Conservation (phyloP, 2,113 vertebrate genomes). For the Sebastes schlegelii region DNA sequence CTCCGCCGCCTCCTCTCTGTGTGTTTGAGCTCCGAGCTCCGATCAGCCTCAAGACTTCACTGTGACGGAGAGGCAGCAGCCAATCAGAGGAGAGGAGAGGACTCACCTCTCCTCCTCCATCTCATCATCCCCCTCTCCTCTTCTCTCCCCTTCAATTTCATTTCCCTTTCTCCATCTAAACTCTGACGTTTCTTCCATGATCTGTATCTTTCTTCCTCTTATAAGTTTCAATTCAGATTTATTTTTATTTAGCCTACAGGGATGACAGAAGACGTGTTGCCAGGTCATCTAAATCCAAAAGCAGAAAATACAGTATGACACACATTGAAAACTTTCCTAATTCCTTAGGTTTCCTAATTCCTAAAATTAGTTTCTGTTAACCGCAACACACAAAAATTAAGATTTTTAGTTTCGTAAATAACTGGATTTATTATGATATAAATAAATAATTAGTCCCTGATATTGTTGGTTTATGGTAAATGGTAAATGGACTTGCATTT, state of each 20-base stretch:
- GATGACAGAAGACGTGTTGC: neutral
- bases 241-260: neutral
- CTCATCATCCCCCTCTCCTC: neutral
- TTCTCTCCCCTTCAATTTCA: constrained; percentile 31
- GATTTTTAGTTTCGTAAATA: too few species aligned
- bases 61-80: constrained; percentile 40
- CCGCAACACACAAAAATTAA: too few species aligned
- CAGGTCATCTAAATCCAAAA: neutral
- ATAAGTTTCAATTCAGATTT: neutral
- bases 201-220: neutral
- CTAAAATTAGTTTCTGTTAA: neutral
- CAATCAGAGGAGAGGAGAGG: constrained; percentile 69
- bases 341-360: neutral
- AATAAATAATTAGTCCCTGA: too few species aligned
- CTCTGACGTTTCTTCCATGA: constrained; percentile 6
- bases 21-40: constrained; percentile 24
- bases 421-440: too few species aligned
- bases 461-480: too few species aligned
- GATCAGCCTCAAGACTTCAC: constrained; percentile 29
- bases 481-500: too few species aligned
- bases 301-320: neutral
- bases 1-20: neutral
- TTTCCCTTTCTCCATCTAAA: constrained; percentile 30
- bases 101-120: too few species aligned
- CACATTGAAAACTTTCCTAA: neutral